Evolutionary conservation across 2,113 vertebrate genomes (phyloP).

Genomic region (Salminus brasiliensis): DNA sequence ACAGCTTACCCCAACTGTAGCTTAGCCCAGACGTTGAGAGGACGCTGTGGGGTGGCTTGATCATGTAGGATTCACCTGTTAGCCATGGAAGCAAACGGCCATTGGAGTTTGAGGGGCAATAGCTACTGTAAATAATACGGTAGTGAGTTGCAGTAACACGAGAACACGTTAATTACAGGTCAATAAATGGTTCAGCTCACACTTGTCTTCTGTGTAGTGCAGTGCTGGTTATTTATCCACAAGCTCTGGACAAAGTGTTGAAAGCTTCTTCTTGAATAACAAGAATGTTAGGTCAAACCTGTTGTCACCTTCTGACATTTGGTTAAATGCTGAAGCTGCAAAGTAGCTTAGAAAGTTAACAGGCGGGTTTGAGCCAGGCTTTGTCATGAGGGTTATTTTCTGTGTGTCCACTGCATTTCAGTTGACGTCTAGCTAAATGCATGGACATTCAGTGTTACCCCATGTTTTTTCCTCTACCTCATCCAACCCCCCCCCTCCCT

Average conservation of each 20-base stretch:
- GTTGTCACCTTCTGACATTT: neutral
- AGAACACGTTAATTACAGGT: neutral
- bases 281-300: conserved; percentile 31
- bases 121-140: too few relatives aligned
- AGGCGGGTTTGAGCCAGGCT: neutral
- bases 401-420: neutral
- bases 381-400: neutral
- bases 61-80: neutral
- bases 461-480: neutral
- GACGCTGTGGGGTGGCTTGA: too few relatives aligned
- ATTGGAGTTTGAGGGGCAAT: too few relatives aligned
- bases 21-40: too few relatives aligned
- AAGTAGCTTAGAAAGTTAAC: neutral
- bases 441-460: neutral
- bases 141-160: too few relatives aligned
- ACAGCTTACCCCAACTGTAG: too few relatives aligned
- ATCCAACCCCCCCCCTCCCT: neutral
- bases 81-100: too few relatives aligned
- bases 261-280: neutral
- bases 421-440: neutral
- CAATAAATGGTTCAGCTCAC: neutral
- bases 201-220: neutral
- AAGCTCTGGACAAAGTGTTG: neutral
- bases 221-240: neutral
- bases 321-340: neutral